Evolutionary conservation across 1,140 invertebrate genomes (phyloP).

Genomic region (Drosophila asahinai): DNA sequence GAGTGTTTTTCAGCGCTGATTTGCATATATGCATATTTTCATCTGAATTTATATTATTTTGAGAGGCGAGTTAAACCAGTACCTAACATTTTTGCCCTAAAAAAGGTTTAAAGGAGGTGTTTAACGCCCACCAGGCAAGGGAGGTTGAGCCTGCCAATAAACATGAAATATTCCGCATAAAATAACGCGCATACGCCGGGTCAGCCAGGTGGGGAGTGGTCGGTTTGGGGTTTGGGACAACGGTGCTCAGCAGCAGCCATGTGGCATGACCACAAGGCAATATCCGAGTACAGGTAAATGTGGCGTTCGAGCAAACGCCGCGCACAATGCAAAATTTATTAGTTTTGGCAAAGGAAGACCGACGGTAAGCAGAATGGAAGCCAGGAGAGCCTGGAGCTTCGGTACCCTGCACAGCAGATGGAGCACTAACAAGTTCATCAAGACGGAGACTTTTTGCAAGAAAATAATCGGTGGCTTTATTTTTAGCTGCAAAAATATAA

Average conservation of each 20-base stretch:
- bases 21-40: constrained; percentile 6
- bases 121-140: neutral
- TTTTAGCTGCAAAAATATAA: neutral
- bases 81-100: neutral
- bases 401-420: neutral
- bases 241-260: neutral
- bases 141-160: constrained; percentile 13
- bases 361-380: constrained; percentile 9
- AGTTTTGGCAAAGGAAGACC: constrained; percentile 16
- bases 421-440: neutral
- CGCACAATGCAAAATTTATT: constrained; percentile 24
- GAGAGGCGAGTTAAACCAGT: neutral
- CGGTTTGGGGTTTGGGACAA: neutral
- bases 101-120: neutral
- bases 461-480: too few species aligned
- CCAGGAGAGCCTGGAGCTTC: neutral
- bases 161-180: constrained; percentile 19
- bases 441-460: too few species aligned
- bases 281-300: constrained; percentile 13
- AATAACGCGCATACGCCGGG: constrained; percentile 19
- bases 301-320: constrained; percentile 19
- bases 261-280: constrained; percentile 6
- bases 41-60: neutral
- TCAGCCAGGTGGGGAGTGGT: constrained; percentile 3
- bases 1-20: neutral